These are phyloP conservation scores for Strix uralensis DNA, from an alignment of 2,113 vertebrate species.

Conservation along the genomic window DNA sequence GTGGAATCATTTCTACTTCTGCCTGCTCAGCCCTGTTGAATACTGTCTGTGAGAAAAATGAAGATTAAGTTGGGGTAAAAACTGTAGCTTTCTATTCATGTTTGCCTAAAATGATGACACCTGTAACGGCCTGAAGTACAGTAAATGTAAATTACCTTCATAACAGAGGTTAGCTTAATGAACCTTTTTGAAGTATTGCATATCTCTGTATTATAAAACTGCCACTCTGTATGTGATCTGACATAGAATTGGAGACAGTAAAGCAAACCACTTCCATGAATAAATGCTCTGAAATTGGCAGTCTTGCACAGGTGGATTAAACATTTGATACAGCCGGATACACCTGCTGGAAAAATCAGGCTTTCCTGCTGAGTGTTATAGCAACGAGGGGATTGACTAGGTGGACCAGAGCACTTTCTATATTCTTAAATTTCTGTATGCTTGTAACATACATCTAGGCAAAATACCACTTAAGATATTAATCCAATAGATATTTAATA, in stretches of 20 bases:
- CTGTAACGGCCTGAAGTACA: constrained; percentile 1
- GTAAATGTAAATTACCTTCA: constrained; percentile 41
- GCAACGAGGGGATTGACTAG: not conserved
- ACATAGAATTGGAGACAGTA: not conserved
- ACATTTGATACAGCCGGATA: not conserved
- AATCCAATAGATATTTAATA: not conserved
- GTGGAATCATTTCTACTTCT: not conserved
- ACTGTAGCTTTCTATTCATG: not conserved
- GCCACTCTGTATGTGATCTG: constrained; percentile 9
- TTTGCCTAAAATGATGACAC: not conserved
- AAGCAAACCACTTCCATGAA: constrained; percentile 1
- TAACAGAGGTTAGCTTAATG: constrained; percentile 39
- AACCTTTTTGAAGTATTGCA: constrained; percentile 29
- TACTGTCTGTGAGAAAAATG: constrained; percentile 11
- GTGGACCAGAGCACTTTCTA: not conserved
- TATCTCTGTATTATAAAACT: constrained; percentile 31
- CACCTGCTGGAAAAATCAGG: constrained; percentile 27
- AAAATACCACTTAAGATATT: not conserved
- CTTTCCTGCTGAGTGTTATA: not conserved
- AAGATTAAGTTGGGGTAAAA: not conserved
- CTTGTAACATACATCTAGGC: not conserved
- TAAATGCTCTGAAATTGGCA: constrained; percentile 31
- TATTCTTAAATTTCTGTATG: not conserved
- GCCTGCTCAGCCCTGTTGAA: not conserved
- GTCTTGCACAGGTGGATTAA: constrained; percentile 17